Percentiles rank a stretch among this genome's conserved stretches.
Evolutionary conservation across 2,888 invertebrate genomes (phyloP).

Genomic region (Ophion obscuratus): DNA sequence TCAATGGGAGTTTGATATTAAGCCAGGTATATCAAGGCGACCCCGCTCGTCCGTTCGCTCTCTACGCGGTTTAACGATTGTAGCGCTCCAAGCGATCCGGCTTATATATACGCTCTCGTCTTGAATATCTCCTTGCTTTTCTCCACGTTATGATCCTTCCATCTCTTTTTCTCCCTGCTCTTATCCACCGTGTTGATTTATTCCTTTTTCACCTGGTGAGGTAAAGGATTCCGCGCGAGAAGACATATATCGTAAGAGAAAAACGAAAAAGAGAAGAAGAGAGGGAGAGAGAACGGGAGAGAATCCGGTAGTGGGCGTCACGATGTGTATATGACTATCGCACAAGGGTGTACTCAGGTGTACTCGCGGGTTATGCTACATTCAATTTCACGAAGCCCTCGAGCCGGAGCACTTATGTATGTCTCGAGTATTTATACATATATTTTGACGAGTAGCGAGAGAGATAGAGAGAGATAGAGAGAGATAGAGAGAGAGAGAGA

Average conservation of each 20-base stretch:
- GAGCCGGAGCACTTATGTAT: constrained; percentile 45
- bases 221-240: constrained; percentile 47
- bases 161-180: constrained; percentile 22
- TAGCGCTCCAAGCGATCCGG: constrained; percentile 56
- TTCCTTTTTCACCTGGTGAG: constrained; percentile 50
- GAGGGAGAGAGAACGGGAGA: constrained; percentile 26
- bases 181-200: constrained; percentile 10
- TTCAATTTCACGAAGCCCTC: constrained; percentile 63
- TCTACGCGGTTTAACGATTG: constrained; percentile 60
- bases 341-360: constrained; percentile 54
- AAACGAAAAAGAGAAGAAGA: constrained; percentile 12
- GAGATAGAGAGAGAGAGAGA: constrained; percentile 6
- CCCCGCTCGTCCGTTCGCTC: constrained; percentile 46
- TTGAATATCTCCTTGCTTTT: constrained; percentile 40
- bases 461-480: background rate
- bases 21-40: constrained; percentile 64
- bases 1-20: constrained; percentile 66
- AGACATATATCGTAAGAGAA: constrained; percentile 24
- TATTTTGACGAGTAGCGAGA: constrained; percentile 29
- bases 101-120: constrained; percentile 49
- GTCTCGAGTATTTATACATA: constrained; percentile 54
- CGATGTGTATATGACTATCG: constrained; percentile 43
- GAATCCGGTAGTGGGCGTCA: constrained; percentile 55
- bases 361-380: constrained; percentile 59
- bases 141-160: constrained; percentile 34